Evolutionary conservation across 2,888 invertebrate genomes (phyloP).

Genomic region (Parnassius orleans): DNA sequence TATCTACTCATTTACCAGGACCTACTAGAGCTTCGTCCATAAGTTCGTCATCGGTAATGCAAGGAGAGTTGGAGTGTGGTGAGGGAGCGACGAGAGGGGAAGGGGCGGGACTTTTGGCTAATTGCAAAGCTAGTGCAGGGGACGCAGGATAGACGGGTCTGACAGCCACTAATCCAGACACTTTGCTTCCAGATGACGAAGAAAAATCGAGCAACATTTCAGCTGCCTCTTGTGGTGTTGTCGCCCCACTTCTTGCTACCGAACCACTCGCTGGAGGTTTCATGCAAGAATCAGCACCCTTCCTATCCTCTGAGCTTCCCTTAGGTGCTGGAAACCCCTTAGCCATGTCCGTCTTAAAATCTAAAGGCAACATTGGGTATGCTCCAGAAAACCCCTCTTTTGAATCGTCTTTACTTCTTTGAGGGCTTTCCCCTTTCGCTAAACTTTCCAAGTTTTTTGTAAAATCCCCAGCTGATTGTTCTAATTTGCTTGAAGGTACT

Average conservation of each 20-base stretch:
- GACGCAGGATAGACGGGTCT: conserved; percentile 82
- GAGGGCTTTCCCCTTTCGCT: conserved; percentile 60
- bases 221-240: conserved; percentile 81
- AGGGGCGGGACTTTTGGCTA: conserved; percentile 88
- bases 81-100: conserved; percentile 85
- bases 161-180: conserved; percentile 78
- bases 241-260: conserved; percentile 67
- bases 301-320: conserved; percentile 67
- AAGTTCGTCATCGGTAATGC: conserved; percentile 93
- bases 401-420: conserved; percentile 64
- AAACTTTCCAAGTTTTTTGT: conserved; percentile 67
- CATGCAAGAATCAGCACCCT: conserved; percentile 72
- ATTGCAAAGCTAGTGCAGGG: conserved; percentile 87
- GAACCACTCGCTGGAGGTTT: conserved; percentile 70
- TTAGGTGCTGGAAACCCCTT: conserved; percentile 74
- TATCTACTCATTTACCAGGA: conserved; percentile 83
- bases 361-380: conserved; percentile 67
- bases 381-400: conserved; percentile 58
- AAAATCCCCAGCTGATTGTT: conserved; percentile 60
- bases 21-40: conserved; percentile 94
- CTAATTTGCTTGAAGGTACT: conserved; percentile 50
- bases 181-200: conserved; percentile 79
- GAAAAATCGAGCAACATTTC: conserved; percentile 86
- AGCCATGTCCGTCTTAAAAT: conserved; percentile 71
- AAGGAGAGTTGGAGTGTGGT: conserved; percentile 86